Evolutionary conservation across 1,140 invertebrate genomes (phyloP).

Genomic region (Wasmannia auropunctata): DNA sequence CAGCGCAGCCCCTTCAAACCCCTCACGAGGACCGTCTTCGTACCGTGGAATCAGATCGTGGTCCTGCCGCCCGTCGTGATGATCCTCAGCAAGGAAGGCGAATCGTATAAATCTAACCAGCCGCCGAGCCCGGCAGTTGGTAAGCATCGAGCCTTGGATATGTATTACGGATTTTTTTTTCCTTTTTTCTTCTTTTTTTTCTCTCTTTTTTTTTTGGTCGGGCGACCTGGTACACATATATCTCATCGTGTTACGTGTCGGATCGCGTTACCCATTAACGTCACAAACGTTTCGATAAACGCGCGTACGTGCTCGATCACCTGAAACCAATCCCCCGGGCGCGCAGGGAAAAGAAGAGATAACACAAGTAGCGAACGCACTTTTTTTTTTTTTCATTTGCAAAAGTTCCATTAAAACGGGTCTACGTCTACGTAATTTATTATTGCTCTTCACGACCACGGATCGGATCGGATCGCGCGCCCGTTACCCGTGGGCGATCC

Average conservation of each 20-base stretch:
- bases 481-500: background rate
- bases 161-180: slow-evolving; percentile 38
- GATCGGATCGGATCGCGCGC: background rate
- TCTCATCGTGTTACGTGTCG: slow-evolving; percentile 44
- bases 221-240: slow-evolving; percentile 22
- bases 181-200: slow-evolving; percentile 11
- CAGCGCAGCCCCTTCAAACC: slow-evolving; percentile 96
- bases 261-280: slow-evolving; percentile 51
- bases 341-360: slow-evolving; percentile 13
- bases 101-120: slow-evolving; percentile 85
- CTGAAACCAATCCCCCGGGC: slow-evolving; percentile 12
- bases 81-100: slow-evolving; percentile 91
- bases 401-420: background rate
- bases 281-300: slow-evolving; percentile 52
- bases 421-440: slow-evolving; percentile 30
- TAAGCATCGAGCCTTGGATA: slow-evolving; percentile 61
- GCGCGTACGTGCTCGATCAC: slow-evolving; percentile 50
- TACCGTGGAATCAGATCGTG: slow-evolving; percentile 98
- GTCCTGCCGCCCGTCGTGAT: slow-evolving; percentile 95
- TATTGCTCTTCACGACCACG: background rate
- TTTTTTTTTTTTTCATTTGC: background rate
- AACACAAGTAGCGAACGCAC: slow-evolving; percentile 30
- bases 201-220: slow-evolving; percentile 38
- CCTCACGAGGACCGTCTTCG: slow-evolving; percentile 94
- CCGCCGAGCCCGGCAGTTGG: slow-evolving; percentile 82